Conservation (phyloP, 2,797 vertebrate species). For the Danio tinwini region DNA sequence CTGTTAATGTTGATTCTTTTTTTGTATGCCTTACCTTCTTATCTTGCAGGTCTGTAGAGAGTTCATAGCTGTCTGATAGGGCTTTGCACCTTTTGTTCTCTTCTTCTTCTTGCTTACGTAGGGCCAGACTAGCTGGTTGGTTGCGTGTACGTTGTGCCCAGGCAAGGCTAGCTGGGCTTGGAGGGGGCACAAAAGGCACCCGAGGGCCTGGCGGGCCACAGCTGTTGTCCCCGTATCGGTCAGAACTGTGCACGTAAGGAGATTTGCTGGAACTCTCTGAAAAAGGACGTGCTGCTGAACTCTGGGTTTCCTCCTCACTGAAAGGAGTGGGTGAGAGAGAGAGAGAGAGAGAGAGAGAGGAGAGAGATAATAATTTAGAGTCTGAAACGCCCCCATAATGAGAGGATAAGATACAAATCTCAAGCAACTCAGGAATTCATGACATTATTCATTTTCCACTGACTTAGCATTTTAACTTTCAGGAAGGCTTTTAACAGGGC, state of each 20-base stretch:
- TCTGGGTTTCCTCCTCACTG: conserved; percentile 86
- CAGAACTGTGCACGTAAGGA: conserved; percentile 77
- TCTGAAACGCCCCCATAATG: conserved; percentile 32
- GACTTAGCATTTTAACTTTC: conserved; percentile 44
- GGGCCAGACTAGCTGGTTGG: conserved; percentile 90
- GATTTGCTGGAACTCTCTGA: conserved; percentile 83
- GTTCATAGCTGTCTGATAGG: conserved; percentile 94
- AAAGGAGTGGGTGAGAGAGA: conserved; percentile 54
- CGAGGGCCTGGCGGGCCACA: conserved; percentile 71
- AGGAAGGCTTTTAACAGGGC: conserved; percentile 32
- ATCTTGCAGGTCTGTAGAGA: conserved; percentile 92
- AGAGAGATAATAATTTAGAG: conserved; percentile 29
- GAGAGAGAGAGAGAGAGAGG: conserved; percentile 60
- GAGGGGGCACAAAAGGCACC: conserved; percentile 71
- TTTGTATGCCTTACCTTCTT: conserved; percentile 81
- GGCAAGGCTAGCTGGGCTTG: conserved; percentile 82
- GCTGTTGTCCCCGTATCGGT: conserved; percentile 72
- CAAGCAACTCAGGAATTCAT: conserved; percentile 27
- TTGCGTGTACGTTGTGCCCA: conserved; percentile 89
- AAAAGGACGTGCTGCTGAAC: conserved; percentile 82
- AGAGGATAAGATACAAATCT: conserved; percentile 54
- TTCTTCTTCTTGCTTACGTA: conserved; percentile 92
- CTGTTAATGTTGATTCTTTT: not conserved
- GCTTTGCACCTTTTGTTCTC: conserved; percentile 90
- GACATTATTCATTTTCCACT: conserved; percentile 35